Conservation (phyloP, 2,888 invertebrate genomes). For the Melitaea athalia region DNA sequence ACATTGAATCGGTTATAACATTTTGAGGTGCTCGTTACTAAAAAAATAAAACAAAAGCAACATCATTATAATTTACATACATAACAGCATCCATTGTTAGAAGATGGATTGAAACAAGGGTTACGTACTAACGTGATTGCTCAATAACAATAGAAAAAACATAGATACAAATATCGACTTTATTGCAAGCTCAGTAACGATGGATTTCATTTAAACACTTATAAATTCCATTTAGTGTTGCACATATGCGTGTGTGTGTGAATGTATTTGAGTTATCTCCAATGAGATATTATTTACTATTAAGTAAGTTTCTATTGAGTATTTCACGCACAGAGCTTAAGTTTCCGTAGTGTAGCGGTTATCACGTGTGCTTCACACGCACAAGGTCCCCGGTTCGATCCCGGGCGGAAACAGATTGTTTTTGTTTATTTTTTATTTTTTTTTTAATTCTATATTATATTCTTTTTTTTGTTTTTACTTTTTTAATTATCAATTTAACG, state of each 20-base stretch:
- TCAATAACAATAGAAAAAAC: background rate
- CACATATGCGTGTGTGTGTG: too few relatives aligned
- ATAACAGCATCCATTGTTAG: constrained; percentile 11
- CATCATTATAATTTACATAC: constrained; percentile 9
- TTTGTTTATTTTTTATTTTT: background rate
- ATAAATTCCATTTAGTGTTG: background rate
- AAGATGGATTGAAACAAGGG: constrained; percentile 4
- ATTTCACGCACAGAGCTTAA: background rate
- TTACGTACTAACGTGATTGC: constrained; percentile 6
- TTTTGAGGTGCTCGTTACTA: background rate
- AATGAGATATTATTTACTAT: background rate
- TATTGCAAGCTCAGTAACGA: background rate
- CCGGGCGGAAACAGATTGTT: constrained; percentile 83
- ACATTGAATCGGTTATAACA: background rate
- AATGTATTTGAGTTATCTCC: too few relatives aligned
- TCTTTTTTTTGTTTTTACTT: background rate
- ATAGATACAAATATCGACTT: background rate
- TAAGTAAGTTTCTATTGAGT: background rate
- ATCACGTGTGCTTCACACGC: constrained; percentile 91
- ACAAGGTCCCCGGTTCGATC: constrained; percentile 88
- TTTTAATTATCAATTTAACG: too few relatives aligned
- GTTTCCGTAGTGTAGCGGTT: constrained; percentile 90
- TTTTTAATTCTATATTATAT: background rate
- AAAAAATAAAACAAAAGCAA: constrained; percentile 9
- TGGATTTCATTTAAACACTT: background rate